phyloP scores from a whole-genome alignment of 1,140 invertebrate species.

The Hyphantria cunea region DNA sequence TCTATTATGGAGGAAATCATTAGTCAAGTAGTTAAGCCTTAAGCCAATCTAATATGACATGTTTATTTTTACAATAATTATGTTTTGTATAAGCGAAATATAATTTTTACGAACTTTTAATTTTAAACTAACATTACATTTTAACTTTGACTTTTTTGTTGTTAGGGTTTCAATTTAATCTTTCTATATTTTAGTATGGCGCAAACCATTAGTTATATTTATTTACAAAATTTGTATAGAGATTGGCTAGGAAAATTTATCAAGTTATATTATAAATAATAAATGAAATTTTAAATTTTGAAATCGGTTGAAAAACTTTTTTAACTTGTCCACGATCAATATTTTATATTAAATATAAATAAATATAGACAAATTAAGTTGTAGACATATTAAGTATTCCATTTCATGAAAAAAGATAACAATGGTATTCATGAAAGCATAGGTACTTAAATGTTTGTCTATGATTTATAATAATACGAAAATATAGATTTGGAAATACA shows the following conservation, averaged over 20 bases:
- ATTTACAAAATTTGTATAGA: too few relatives aligned
- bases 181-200: neutral
- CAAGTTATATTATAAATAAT: too few relatives aligned
- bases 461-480: neutral
- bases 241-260: too few relatives aligned
- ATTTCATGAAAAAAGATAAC: neutral
- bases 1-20: conserved; percentile 59
- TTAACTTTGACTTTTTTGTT: conserved; percentile 21
- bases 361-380: too few relatives aligned
- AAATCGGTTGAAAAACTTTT: too few relatives aligned
- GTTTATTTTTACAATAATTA: conserved; percentile 51
- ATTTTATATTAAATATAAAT: too few relatives aligned
- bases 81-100: conserved; percentile 33
- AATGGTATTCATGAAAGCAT: neutral
- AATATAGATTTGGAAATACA: conserved; percentile 8
- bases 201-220: neutral
- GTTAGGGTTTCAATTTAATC: neutral
- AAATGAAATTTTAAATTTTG: too few relatives aligned
- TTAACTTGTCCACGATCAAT: too few relatives aligned
- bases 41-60: conserved; percentile 57
- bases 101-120: conserved; percentile 8
- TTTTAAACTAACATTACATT: conserved; percentile 9
- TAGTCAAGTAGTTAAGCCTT: conserved; percentile 63
- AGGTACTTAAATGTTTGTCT: neutral
- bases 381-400: too few relatives aligned